Evolutionary conservation across 2,797 vertebrate genomes (phyloP), one percentile per base, ranked within the genome.

Genomic region (Alcedo quadribrachys): DNA sequence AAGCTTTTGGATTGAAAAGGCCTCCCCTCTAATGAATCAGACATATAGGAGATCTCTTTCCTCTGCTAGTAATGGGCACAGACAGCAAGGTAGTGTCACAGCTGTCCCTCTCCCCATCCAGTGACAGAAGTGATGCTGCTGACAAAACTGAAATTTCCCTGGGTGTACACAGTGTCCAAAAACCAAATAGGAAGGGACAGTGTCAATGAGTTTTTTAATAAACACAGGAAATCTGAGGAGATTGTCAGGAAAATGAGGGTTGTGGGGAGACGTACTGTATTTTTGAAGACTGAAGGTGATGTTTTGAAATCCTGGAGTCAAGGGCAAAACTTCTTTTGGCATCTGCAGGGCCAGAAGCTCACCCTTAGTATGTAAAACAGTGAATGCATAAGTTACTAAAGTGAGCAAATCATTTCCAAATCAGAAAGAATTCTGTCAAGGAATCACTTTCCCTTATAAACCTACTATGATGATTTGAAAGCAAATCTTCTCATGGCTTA

Each of bases 181-280:
- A 80, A 43, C 2, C 78, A 93, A 87, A 95, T 54, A 67, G 28
- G 42, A 92, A 92, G 28, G 2, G 86, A 93, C 94, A 91, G 46
- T 77, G 43, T 80, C 93, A 90, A 62, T 78, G 88, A 77, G 54
- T 0, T 57, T 80, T 93, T 74, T 55, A 69, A 55, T 87, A 92
- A 83, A 60, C 46, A 21, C 15, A 55, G 68, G 32, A 81, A 42
- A 0, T 0, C 18, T 61, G 55, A 80, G 50, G 74, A 90, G 33
- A 48, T 40, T 89, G 33, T 51, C 50, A 45, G 51, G 65, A 42
- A 73, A 92, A 82, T 4, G 15, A 61, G n/a, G 15, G 8, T 43
- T 37, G 28, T 40, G 35, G 15, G 12, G 30, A 78, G n/a, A 81
- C 22, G 79, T 25, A 20, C 25, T 73, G 43, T 18, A 4, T 20